Evolutionary conservation across 2,888 invertebrate species (phyloP).

Genomic region (Molorchus minor): DNA sequence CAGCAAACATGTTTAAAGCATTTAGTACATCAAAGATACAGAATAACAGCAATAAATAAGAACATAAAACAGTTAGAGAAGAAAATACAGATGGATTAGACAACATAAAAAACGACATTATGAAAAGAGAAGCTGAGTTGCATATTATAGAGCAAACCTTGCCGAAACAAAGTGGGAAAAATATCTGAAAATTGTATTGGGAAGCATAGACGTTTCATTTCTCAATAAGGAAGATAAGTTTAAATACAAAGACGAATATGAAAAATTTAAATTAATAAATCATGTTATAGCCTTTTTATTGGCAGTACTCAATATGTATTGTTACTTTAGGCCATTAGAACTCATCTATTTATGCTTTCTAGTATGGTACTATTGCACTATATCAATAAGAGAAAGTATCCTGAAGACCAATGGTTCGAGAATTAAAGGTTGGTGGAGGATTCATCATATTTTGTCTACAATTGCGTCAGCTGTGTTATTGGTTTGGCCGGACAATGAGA

Average conservation of each 20-base stretch:
- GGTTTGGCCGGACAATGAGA: constrained; percentile 94
- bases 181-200: constrained; percentile 90
- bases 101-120: constrained; percentile 76
- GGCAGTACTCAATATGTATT: constrained; percentile 74
- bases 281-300: constrained; percentile 87
- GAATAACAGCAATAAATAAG: constrained; percentile 74
- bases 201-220: constrained; percentile 95
- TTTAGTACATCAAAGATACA: constrained; percentile 88
- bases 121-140: constrained; percentile 82
- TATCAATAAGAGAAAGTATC: constrained; percentile 98
- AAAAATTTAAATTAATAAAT: constrained; percentile 93
- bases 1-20: constrained; percentile 87
- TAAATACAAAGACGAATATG: constrained; percentile 96
- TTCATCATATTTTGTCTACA: constrained; percentile 97
- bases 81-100: constrained; percentile 61
- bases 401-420: constrained; percentile 96
- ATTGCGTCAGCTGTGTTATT: constrained; percentile 91
- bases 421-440: constrained; percentile 97
- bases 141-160: constrained; percentile 90
- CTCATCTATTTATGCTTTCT: constrained; percentile 88
- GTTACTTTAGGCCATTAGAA: constrained; percentile 76
- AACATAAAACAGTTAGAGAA: constrained; percentile 22
- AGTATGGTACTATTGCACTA: constrained; percentile 99
- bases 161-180: constrained; percentile 88
- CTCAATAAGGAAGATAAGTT: constrained; percentile 91